Percentiles rank a stretch among this genome's conserved stretches.
Evolutionary conservation across 2,888 invertebrate genomes (phyloP).

Genomic region (Tenthredo amoena): DNA sequence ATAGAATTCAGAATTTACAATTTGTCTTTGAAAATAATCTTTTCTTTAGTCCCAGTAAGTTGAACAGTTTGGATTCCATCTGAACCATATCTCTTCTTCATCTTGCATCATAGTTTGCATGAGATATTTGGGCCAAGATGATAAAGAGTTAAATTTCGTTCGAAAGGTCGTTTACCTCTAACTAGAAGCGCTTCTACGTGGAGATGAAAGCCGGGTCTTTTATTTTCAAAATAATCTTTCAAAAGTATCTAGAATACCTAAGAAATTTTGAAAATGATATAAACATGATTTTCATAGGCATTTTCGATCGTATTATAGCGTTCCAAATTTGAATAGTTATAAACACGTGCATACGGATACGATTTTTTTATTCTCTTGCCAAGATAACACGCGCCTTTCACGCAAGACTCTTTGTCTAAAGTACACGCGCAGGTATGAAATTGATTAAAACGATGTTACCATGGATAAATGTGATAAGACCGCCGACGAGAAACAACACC

Average conservation of each 20-base stretch:
- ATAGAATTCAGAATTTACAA: not conserved
- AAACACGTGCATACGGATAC: not conserved
- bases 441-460: constrained; percentile 78
- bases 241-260: not conserved
- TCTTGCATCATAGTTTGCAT: constrained; percentile 7
- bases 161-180: not conserved
- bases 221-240: not conserved
- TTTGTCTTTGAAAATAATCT: not conserved
- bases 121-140: constrained; percentile 1
- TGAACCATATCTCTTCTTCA: not conserved
- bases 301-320: not conserved
- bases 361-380: not conserved
- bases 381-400: not conserved
- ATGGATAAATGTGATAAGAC: constrained; percentile 84
- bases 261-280: not conserved
- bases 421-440: not conserved
- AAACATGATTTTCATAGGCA: not conserved
- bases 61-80: not conserved
- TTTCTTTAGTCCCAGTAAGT: not conserved
- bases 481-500: constrained; percentile 82
- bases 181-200: not conserved
- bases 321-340: not conserved
- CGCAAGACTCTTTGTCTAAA: not conserved
- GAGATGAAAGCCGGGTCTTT: not conserved
- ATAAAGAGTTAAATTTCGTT: not conserved